Conservation (phyloP, 2,113 vertebrate species). For the Paramormyrops kingsleyae region DNA sequence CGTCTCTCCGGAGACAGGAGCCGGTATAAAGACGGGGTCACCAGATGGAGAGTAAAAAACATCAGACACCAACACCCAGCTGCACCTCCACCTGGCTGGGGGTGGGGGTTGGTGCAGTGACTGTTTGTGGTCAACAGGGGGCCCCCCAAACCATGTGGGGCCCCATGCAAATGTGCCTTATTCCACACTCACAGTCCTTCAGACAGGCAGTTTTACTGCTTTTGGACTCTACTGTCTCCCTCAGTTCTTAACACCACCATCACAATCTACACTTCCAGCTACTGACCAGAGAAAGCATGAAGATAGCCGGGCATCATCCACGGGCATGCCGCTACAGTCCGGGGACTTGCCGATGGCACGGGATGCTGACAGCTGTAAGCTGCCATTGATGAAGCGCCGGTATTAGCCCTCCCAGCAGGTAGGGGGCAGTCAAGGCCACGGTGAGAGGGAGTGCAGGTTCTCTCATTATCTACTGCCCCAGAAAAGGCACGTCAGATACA, state of each 20-base stretch:
- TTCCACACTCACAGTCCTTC: background rate
- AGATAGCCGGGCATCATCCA: background rate
- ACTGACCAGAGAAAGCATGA: background rate
- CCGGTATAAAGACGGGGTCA: background rate
- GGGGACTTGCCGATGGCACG: background rate
- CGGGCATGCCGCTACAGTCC: background rate
- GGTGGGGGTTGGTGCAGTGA: background rate
- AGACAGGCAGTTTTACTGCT: background rate
- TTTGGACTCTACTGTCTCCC: background rate
- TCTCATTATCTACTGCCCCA: background rate
- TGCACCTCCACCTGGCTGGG: background rate
- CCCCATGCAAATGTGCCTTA: background rate
- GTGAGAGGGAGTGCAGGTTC: background rate
- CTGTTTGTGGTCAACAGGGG: background rate
- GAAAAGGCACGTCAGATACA: background rate
- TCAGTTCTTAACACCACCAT: background rate
- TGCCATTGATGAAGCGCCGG: background rate
- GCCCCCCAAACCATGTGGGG: background rate
- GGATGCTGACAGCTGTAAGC: background rate
- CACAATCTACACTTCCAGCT: background rate
- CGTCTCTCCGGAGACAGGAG: background rate
- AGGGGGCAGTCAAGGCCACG: background rate
- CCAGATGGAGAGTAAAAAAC: background rate
- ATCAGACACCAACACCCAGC: background rate
- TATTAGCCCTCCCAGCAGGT: background rate